Evolutionary conservation across 2,113 vertebrate species (phyloP), one percentile per base, ranked within the genome.

Genomic region (Chaetorhynchus papuensis): DNA sequence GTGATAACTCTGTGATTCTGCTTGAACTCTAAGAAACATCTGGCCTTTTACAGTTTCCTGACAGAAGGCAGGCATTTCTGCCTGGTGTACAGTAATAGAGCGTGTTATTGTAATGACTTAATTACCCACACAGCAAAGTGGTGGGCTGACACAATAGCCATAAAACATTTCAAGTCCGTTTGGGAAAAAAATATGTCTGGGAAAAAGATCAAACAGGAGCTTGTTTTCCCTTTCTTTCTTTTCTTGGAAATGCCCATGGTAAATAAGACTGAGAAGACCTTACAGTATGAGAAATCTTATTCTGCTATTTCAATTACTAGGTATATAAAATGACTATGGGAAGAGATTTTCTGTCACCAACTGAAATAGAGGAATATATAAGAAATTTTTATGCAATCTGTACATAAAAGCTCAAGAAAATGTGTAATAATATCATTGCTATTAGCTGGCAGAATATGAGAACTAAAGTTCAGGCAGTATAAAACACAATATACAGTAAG

Each of bases 1-100:
- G 61, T 33, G 65, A 90, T 92, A 89, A 66, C 33, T 59, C 45
- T 44, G 22, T 75, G 65, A 83, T 89, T 65, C 49, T 91, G 57
- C 89, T 41, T 77, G 64, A 88, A 92, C 45, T 61, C 42, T 23
- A 47, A 83, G 68, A 83, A 93, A 93, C 70, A 59, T 81, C 63
- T 97, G 94, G 50, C 20, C 78, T 84, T 90, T 89, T 85, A 39
- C 39, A 90, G 37, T 35, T 96, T 80, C 56, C 66, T 95, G 81
- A 95, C 44, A 89, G 60, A 78, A 88, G 70, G 47, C 75, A 95
- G 54, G 80, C 50, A 77, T 87, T 94, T 94, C 76, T 94, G 57
- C n/a, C 69, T 82, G 13, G 59, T 89, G 9, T 61, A 44, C 1
- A 3, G 63, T 76, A 85, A 96, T 41, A 83, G 24, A 94, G 63